Conservation (phyloP, 2,888 invertebrate species). For the Phyto melanocephala region DNA sequence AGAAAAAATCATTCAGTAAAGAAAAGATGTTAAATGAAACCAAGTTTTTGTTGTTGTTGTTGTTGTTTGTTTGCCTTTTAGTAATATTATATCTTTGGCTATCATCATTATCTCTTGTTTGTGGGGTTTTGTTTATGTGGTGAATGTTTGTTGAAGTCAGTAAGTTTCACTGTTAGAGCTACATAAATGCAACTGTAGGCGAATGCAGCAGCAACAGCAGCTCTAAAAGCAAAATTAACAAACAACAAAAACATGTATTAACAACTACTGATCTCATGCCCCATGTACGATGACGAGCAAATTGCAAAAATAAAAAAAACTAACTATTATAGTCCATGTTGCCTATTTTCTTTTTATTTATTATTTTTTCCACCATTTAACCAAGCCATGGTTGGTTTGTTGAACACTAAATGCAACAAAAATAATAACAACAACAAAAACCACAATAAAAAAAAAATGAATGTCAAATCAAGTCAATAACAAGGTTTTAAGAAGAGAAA, state of each 20-base stretch:
- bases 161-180: conserved; percentile 45
- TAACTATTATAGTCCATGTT: conserved; percentile 50
- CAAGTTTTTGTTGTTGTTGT: conserved; percentile 40
- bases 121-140: conserved; percentile 13
- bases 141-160: conserved; percentile 23
- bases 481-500: conserved; percentile 63
- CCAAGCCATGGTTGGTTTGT: conserved; percentile 38
- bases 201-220: conserved; percentile 10
- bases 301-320: conserved; percentile 4
- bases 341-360: conserved; percentile 53
- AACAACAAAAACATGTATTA: not conserved
- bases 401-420: not conserved
- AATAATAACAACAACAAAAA: not conserved
- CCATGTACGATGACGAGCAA: conserved; percentile 46
- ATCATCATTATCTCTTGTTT: conserved; percentile 37
- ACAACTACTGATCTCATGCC: conserved; percentile 63
- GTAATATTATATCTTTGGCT: conserved; percentile 41
- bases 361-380: not conserved
- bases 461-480: conserved; percentile 65
- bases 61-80: conserved; percentile 13
- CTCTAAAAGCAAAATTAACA: conserved; percentile 1
- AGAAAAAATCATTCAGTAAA: not conserved
- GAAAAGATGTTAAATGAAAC: conserved; percentile 53
- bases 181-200: conserved; percentile 34
- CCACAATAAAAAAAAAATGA: conserved; percentile 50